Evolutionary conservation across 2,888 invertebrate genomes (phyloP).

Genomic region (Branchinecta sandiegonensis): DNA sequence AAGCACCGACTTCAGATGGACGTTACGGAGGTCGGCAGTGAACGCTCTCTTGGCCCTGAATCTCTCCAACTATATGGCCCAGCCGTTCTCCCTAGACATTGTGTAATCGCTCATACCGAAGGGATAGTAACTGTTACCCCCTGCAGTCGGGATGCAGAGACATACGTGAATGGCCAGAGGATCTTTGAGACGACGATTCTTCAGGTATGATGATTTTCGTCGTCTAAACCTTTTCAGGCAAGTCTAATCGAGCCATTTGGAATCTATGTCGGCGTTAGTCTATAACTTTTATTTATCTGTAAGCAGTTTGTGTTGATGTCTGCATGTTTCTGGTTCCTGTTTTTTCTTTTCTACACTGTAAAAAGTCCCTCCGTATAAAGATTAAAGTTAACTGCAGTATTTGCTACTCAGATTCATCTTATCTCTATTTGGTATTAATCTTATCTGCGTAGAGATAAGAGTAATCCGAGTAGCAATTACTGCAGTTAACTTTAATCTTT

Average conservation of each 20-base stretch:
- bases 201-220: slow-evolving; percentile 35
- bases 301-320: too few species aligned
- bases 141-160: slow-evolving; percentile 78
- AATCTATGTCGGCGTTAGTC: not conserved
- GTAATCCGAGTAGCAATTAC: too few species aligned
- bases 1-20: slow-evolving; percentile 45
- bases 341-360: slow-evolving; percentile 19
- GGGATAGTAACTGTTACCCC: slow-evolving; percentile 89
- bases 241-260: too few species aligned
- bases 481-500: too few species aligned
- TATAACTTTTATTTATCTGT: too few species aligned
- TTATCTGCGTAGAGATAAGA: too few species aligned
- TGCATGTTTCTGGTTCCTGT: not conserved
- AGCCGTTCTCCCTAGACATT: slow-evolving; percentile 84
- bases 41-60: slow-evolving; percentile 44
- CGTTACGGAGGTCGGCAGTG: slow-evolving; percentile 55
- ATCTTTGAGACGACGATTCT: slow-evolving; percentile 83
- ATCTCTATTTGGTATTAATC: too few species aligned
- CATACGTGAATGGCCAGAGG: slow-evolving; percentile 83
- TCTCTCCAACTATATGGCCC: slow-evolving; percentile 53
- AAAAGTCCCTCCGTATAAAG: too few species aligned
- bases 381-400: too few species aligned
- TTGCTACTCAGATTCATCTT: too few species aligned
- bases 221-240: too few species aligned
- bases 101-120: slow-evolving; percentile 77